Conservation (phyloP, 2,797 vertebrate genomes). For the Heteromormyrus szaboi region DNA sequence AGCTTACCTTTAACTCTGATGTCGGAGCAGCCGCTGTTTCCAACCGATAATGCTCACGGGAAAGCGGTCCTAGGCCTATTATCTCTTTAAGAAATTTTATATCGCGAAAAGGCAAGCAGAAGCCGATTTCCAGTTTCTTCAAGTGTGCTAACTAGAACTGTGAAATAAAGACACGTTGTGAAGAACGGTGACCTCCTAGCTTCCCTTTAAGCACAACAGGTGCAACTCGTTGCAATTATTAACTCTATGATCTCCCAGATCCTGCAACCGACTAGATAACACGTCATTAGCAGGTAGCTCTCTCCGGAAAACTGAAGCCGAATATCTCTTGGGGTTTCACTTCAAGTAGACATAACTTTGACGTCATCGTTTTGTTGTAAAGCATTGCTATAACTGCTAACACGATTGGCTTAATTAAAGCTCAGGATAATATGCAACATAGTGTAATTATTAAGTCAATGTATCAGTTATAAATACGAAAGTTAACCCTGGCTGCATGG, state of each 20-base stretch:
- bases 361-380: neutral
- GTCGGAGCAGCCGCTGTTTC: neutral
- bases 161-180: slow-evolving; percentile 17
- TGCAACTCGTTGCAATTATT: slow-evolving; percentile 52
- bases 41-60: neutral
- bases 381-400: neutral
- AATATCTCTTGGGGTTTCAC: neutral
- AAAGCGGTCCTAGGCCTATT: too few relatives aligned
- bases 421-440: slow-evolving; percentile 52
- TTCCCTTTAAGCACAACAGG: slow-evolving; percentile 50
- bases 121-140: neutral
- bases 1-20: neutral
- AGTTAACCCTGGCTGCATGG: slow-evolving; percentile 54
- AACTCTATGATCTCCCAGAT: slow-evolving; percentile 40
- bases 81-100: neutral
- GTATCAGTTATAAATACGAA: slow-evolving; percentile 60
- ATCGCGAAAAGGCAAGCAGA: neutral
- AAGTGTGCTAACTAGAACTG: slow-evolving; percentile 8
- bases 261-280: slow-evolving; percentile 13
- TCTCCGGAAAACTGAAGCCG: neutral
- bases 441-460: slow-evolving; percentile 54
- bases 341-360: neutral
- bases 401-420: slow-evolving; percentile 62
- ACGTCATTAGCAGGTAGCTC: neutral
- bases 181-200: slow-evolving; percentile 27